These are phyloP conservation scores for Pseudomyrmex pallidus DNA, from an alignment of 1,140 invertebrate species.

Conservation along the genomic window DNA sequence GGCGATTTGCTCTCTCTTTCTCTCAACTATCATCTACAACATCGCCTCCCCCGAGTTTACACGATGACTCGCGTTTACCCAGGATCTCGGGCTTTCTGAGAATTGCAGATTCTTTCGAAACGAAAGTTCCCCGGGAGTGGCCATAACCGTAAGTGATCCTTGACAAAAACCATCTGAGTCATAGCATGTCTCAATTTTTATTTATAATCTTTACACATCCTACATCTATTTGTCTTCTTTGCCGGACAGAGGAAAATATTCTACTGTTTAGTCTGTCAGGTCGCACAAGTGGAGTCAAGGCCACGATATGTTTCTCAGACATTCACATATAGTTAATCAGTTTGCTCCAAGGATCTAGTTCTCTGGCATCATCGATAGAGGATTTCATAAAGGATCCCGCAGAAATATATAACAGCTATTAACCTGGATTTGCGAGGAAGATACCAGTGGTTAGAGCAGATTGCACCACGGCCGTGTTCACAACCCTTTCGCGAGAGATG, in stretches of 20 bases:
- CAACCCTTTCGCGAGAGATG: constrained; percentile 18
- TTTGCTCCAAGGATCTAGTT: too few species aligned
- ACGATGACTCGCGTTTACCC: background rate
- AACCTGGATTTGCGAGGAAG: background rate
- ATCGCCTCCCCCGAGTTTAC: background rate
- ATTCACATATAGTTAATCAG: too few species aligned
- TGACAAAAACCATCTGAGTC: background rate
- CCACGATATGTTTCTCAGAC: too few species aligned
- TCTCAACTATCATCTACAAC: constrained; percentile 7
- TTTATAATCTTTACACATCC: constrained; percentile 22
- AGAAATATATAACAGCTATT: background rate
- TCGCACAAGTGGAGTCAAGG: too few species aligned
- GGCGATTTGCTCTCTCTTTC: background rate
- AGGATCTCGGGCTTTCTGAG: constrained; percentile 27
- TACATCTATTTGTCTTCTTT: background rate
- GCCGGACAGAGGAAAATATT: too few species aligned
- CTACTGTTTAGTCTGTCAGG: too few species aligned
- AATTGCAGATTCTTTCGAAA: constrained; percentile 33
- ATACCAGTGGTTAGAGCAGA: background rate
- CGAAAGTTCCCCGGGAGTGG: constrained; percentile 39
- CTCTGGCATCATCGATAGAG: background rate
- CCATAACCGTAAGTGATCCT: background rate
- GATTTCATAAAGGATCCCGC: background rate
- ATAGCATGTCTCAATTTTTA: constrained; percentile 3
- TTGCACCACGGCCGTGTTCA: background rate